Conservation (phyloP, 2,797 vertebrate species). For the Myotis planiceps region DNA sequence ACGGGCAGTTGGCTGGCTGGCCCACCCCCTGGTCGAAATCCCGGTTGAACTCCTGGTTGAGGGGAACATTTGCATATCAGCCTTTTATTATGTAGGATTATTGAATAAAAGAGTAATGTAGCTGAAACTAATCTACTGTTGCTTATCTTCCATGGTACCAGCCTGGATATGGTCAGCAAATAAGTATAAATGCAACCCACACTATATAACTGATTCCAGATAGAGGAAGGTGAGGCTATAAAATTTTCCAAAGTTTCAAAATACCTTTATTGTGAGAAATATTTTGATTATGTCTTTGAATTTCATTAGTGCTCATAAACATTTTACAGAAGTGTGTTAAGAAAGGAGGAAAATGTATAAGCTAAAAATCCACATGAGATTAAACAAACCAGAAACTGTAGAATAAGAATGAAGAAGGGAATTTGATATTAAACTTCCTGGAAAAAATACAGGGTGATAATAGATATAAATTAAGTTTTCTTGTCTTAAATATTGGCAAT, state of each 20-base stretch:
- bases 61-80: too few relatives aligned
- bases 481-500: constrained; percentile 49
- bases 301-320: constrained; percentile 60
- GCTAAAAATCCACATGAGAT: constrained; percentile 18
- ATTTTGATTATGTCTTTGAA: constrained; percentile 58
- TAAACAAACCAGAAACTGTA: constrained; percentile 28
- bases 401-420: constrained; percentile 28
- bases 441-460: neutral
- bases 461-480: constrained; percentile 31
- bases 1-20: too few relatives aligned
- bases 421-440: neutral
- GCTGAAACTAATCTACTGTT: constrained; percentile 65
- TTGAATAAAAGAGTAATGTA: neutral
- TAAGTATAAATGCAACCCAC: constrained; percentile 60
- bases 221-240: neutral
- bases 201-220: constrained; percentile 54
- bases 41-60: too few relatives aligned
- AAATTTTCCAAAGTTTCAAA: constrained; percentile 59
- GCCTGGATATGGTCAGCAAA: constrained; percentile 27
- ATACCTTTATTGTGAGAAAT: constrained; percentile 58
- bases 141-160: constrained; percentile 61
- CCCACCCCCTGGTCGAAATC: too few relatives aligned
- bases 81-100: neutral
- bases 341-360: constrained; percentile 27
- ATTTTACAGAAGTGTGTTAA: constrained; percentile 7